These are phyloP conservation scores for Chaetorhynchus papuensis DNA, from an alignment of 2,113 vertebrate genomes.

Conservation along the genomic window DNA sequence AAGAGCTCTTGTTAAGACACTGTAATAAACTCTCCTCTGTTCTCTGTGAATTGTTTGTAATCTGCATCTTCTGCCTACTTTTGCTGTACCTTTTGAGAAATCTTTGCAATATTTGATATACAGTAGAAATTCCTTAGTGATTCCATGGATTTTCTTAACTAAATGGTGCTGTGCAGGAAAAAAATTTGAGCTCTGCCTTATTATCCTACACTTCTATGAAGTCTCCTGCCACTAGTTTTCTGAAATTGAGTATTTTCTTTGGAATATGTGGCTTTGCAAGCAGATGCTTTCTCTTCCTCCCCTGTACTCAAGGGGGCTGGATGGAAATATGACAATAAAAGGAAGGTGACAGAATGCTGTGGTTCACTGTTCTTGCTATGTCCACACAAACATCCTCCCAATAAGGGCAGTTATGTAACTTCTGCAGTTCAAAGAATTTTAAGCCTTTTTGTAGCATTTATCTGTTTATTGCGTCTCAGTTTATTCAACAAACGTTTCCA, in stretches of 20 bases:
- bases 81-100: constrained; percentile 35
- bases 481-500: neutral
- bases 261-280: constrained; percentile 36
- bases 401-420: neutral
- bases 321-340: constrained; percentile 35
- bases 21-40: constrained; percentile 11
- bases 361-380: constrained; percentile 31
- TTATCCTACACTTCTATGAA: neutral
- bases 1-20: constrained; percentile 22
- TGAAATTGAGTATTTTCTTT: neutral
- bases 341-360: constrained; percentile 40
- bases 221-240: constrained; percentile 20
- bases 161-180: constrained; percentile 40
- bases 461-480: constrained; percentile 35
- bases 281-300: constrained; percentile 27
- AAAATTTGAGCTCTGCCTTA: constrained; percentile 37
- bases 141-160: constrained; percentile 30
- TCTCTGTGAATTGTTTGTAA: constrained; percentile 33
- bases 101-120: constrained; percentile 18
- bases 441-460: neutral
- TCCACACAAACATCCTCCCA: neutral
- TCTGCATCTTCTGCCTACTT: constrained; percentile 23
- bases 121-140: neutral
- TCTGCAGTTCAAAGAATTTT: neutral
- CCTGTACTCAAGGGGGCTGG: constrained; percentile 15